Evolutionary conservation across 2,797 vertebrate species (phyloP), one percentile per base, ranked within the genome.

Genomic region (Syncerus caffer): DNA sequence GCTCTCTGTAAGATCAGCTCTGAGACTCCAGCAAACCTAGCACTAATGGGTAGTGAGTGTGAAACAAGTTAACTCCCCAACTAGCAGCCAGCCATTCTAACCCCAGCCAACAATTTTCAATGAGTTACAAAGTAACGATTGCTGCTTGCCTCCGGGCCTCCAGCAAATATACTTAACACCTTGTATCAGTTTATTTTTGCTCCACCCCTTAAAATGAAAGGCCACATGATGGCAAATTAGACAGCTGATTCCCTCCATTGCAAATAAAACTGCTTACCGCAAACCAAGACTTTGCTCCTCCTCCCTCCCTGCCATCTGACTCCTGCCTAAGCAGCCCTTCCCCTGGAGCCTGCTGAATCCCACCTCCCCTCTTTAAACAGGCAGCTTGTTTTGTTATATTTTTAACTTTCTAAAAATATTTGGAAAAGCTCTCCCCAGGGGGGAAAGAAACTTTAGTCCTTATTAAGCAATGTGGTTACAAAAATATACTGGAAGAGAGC

Each of bases 321-420:
- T 92, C 80, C 79, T 78, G 88, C 60, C 79, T 50, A 83, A 45
- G 86, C 6, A 19, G 0, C 60, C 6, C 91, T 80, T n/a, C 89
- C 86, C 93, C 76, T 25, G 79, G 86, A 96, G 86, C 87, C 83
- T 89, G 86, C 55, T 1, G 27, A 71, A 83, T 91, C 85, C 94
- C 78, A 90, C 94, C 88, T 89, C 89, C 93, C 84, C 82, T 93
- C 92, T 93, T 95, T 89, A 94, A 94, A 96, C 62, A 93, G 82
- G 85, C 50, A 0, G 82, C 96, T 51, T 83, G 96, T 94, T 96
- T 97, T 97, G 94, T 93, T 97, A 84, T 93, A 95, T 98, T 96
- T 98, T 96, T 98, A 97, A 97, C 96, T 98, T 96, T 97, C 96
- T 97, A 97, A 98, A 98, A 97, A 98, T 97, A 97, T 97, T 97